phyloP scores from a whole-genome alignment of 2,113 vertebrate species.

The Ageneiosus marmoratus region DNA sequence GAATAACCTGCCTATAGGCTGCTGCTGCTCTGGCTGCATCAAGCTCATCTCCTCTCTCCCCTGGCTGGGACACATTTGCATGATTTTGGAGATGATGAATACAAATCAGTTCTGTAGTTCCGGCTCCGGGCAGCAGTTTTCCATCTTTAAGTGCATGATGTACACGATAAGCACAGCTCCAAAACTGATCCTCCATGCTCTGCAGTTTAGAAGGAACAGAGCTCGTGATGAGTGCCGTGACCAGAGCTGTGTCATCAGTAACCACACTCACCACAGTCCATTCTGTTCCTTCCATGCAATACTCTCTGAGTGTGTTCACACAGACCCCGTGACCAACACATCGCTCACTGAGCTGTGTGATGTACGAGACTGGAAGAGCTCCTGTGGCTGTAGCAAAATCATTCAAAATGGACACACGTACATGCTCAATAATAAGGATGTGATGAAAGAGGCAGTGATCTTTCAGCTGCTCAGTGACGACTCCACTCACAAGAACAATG shows the following conservation, averaged over 20 bases:
- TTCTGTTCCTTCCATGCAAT: conserved; percentile 41
- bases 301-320: conserved; percentile 65
- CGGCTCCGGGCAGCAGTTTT: conserved; percentile 82
- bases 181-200: conserved; percentile 82
- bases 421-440: conserved; percentile 73
- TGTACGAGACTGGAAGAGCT: conserved; percentile 75
- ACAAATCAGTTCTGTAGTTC: conserved; percentile 81
- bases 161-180: conserved; percentile 79
- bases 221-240: conserved; percentile 80
- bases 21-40: not conserved
- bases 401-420: conserved; percentile 64
- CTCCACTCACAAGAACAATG: conserved; percentile 80
- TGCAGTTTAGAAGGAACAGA: conserved; percentile 72
- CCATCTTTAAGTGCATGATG: conserved; percentile 76
- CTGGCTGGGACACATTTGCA: not conserved
- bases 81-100: conserved; percentile 71
- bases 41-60: not conserved
- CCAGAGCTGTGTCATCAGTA: conserved; percentile 58
- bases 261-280: conserved; percentile 64
- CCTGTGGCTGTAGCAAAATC: conserved; percentile 71
- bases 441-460: conserved; percentile 61
- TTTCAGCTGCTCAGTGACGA: conserved; percentile 63
- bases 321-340: conserved; percentile 70
- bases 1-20: conserved; percentile 64
- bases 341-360: conserved; percentile 71